Conservation (phyloP, 1,140 invertebrate genomes). For the Antheraea mylitta region DNA sequence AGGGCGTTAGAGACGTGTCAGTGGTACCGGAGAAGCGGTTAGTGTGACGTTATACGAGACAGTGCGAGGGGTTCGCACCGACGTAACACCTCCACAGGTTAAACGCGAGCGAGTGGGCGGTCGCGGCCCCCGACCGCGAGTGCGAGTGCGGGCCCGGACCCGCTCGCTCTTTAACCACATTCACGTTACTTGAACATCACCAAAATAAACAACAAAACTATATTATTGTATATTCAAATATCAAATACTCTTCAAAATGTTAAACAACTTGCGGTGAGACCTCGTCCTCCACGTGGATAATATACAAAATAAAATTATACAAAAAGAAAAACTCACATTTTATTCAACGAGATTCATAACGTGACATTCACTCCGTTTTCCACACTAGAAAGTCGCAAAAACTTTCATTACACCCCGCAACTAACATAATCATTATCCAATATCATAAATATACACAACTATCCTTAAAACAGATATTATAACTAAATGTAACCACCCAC, state of each 20-base stretch:
- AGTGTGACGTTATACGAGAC: slow-evolving; percentile 20
- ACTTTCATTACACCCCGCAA: background rate
- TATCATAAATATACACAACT: slow-evolving; percentile 19
- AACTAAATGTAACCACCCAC: slow-evolving; percentile 29
- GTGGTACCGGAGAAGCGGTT: slow-evolving; percentile 37
- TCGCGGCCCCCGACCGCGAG: no score
- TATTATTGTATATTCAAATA: no score
- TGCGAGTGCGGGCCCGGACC: no score
- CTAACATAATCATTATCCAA: slow-evolving; percentile 2
- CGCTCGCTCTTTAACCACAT: slow-evolving; percentile 31
- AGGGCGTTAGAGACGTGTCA: slow-evolving; percentile 31
- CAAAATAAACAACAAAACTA: background rate
- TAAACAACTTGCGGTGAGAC: no score
- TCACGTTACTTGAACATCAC: background rate
- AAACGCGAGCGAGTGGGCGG: background rate
- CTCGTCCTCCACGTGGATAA: slow-evolving; percentile 46
- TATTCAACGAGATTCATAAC: slow-evolving; percentile 30
- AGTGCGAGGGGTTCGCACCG: background rate
- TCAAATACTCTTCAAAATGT: no score
- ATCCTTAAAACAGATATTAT: slow-evolving; percentile 26
- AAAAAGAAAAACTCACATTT: slow-evolving; percentile 38
- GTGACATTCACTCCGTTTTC: slow-evolving; percentile 47
- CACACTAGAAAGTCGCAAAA: slow-evolving; percentile 35
- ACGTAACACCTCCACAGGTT: slow-evolving; percentile 7
- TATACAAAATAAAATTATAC: slow-evolving; percentile 59